Base-by-base conservation (phyloP, 2,888 invertebrate genomes). In the Orgyia antiqua region DNA sequence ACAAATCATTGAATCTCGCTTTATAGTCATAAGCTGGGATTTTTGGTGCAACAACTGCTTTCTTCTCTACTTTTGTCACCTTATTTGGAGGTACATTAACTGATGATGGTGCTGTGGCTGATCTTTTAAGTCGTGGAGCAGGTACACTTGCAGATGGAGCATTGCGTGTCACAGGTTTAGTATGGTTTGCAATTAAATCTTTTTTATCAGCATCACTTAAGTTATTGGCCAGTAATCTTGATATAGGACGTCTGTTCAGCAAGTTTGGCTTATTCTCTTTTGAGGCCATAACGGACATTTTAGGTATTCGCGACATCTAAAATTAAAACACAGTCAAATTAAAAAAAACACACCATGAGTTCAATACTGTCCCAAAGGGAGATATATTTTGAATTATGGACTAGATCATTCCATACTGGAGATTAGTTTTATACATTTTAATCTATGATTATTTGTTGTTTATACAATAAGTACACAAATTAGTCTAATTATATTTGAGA, bases 11-110 rank as follows among this genome's bases (percentile, higher is more conserved):
- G 44, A 89, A 89, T 28, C 92, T 87, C 13, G 90, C 90, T 65
- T 92, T 90, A 42, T 87, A 91, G 55, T 91, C 91, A 66, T 91
- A 91, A 0, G 90, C 82, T 4, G 89, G 82, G 27, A 89, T 88
- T 40, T 90, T 88, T 31, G 89, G 89, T 2, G 84, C 83, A 10
- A 69, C 76, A 26, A 63, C 65, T n/a, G 57, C 51, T 45, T 84
- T 87, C 34, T 66, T 74, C 39, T 80, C 80, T 3, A 84, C 55
- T 62, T 79, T 87, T 4, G 58, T 47, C 9, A 66, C 44, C 58
- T 82, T 84, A 4, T 60, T 39, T 8, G 60, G 49, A 8, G 75
- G 68, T 3, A 64, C 45, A 27, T 52, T 45, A 4, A 67, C 29
- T 19, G 70, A 38, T 19, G 73, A 53, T 1, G 82, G 78, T 2